These are phyloP conservation scores for Hyaena hyaena DNA, from an alignment of 2,113 vertebrate species.

Conservation along the genomic window DNA sequence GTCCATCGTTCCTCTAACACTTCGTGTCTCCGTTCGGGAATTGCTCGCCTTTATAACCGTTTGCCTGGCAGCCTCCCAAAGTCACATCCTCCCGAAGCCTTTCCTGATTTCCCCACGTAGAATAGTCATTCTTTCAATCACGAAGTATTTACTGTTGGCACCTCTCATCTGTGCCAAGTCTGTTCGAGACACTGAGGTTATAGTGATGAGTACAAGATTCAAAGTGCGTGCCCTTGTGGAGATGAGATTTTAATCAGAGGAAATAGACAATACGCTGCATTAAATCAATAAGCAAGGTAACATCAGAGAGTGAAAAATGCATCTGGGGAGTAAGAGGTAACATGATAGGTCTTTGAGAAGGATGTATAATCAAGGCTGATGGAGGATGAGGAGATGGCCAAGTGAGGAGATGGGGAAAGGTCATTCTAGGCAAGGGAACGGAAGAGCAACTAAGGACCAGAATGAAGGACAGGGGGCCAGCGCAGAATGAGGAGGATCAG, in stretches of 20 bases:
- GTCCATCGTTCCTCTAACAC: neutral
- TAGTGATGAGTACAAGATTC: neutral
- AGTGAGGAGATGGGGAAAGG: neutral
- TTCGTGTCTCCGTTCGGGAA: neutral
- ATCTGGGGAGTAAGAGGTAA: neutral
- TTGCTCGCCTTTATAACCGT: neutral
- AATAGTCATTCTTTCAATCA: too few species aligned
- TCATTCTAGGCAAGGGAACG: neutral
- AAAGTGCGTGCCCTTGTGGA: neutral
- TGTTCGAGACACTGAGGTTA: neutral
- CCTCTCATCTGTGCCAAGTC: too few species aligned
- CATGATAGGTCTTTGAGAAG: neutral
- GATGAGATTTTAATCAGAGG: neutral
- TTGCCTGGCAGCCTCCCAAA: neutral
- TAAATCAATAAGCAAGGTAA: neutral
- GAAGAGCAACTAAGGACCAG: neutral
- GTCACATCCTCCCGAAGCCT: neutral
- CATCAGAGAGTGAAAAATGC: neutral
- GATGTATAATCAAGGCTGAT: neutral
- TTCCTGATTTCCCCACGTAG: neutral
- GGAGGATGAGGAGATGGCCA: neutral
- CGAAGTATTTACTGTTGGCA: neutral
- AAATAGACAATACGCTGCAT: neutral
- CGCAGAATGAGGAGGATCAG: fast-evolving
- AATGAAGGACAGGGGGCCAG: neutral